Base-by-base conservation (phyloP, 2,113 vertebrate species). In the Dissostichus mawsoni region DNA sequence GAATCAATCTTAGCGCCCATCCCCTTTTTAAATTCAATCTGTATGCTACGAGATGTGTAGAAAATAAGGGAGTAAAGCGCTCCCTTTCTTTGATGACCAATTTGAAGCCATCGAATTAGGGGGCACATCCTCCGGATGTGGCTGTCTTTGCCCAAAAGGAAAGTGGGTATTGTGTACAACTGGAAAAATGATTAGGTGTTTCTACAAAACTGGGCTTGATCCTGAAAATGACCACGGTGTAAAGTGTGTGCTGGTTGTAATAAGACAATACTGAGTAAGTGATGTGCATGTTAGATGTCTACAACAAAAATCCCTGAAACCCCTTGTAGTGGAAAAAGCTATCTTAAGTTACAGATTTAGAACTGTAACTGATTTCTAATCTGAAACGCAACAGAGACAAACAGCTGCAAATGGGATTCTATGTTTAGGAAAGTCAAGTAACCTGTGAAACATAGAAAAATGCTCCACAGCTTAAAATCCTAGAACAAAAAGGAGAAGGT, bases 381-480 rank as follows among this genome's bases (percentile, higher is more conserved):
- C 69, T 85, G 75, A 70, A 86, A 80, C 65, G 66, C 73, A 50
- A 83, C 74, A 86, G 76, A 84, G 66, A 86, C 47, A 75, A 90
- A 78, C 73, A 84, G 53, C 82, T 90, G 85, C 67, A 85, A 89
- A 77, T 79, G 69, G 75, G 72, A 57, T 65, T 89, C 77, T 91
- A 90, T 8, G 74, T 88, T 90, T 84, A 80, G 68, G 48, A 76
- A 84, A 82, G 67, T 86, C 84, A 75, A 79, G 71, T 89, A 88
- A 81, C 81, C 85, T 85, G 92, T 91, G 91, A 92, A 94, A 94
- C 90, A 90, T 11, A 74, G 23, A 81, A 89, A 29, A 87, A 90
- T 87, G 90, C 85, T 92, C 86, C 92, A 93, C 90, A 87, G 79
- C 53, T 85, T 89, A 84, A 90, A 88, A 87, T 87, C 78, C 76